These are phyloP conservation scores for Drosophila mulleri DNA, from an alignment of 2,888 invertebrate genomes.

Conservation along the genomic window DNA sequence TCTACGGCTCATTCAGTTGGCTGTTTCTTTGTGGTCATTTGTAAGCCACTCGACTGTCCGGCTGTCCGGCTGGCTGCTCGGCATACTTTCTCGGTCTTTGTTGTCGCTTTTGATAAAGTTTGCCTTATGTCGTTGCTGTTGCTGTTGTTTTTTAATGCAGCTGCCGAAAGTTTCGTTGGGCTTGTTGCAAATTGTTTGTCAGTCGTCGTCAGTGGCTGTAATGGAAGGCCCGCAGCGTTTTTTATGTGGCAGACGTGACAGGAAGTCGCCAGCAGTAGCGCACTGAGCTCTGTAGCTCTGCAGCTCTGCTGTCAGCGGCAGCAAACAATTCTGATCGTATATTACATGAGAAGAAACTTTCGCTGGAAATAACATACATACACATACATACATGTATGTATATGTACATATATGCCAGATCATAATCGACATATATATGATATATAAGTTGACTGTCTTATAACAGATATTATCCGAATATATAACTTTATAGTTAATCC, in stretches of 20 bases:
- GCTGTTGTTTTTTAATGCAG: constrained; percentile 25
- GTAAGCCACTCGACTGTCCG: constrained; percentile 20
- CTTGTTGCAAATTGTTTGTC: constrained; percentile 51
- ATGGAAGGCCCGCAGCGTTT: constrained; percentile 35
- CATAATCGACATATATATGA: neutral
- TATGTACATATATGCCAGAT: too few species aligned
- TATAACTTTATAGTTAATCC: neutral
- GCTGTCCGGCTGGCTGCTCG: constrained; percentile 3
- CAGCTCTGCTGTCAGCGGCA: neutral
- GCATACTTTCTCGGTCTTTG: constrained; percentile 37
- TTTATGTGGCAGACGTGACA: constrained; percentile 53
- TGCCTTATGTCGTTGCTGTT: constrained; percentile 14
- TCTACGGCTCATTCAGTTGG: neutral
- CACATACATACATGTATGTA: too few species aligned
- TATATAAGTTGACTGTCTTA: neutral
- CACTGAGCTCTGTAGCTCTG: constrained; percentile 1
- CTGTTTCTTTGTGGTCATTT: constrained; percentile 20
- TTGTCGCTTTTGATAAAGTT: constrained; percentile 20
- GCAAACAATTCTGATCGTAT: constrained; percentile 3
- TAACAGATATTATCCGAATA: neutral
- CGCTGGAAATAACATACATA: too few species aligned
- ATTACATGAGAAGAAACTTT: neutral
- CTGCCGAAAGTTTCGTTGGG: constrained; percentile 48
- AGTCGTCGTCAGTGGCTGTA: constrained; percentile 34
- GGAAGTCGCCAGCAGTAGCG: constrained; percentile 38